Evolutionary conservation across 2,888 invertebrate genomes (phyloP).

Genomic region (Geotrupes spiniger): DNA sequence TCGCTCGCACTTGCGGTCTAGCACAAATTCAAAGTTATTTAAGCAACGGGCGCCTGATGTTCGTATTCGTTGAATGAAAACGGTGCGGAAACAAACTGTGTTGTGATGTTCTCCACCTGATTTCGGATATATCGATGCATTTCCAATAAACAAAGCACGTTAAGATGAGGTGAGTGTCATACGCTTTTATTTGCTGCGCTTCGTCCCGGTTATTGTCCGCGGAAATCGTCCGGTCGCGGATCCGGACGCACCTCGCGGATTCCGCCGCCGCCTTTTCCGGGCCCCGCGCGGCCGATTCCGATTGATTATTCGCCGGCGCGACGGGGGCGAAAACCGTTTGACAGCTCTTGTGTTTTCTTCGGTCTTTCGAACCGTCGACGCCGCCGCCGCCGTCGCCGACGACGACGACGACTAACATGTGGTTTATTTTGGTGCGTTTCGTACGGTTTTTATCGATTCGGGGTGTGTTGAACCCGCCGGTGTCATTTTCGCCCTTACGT

Average conservation of each 20-base stretch:
- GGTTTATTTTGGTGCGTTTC: constrained; percentile 15
- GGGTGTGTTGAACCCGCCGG: constrained; percentile 47
- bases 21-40: constrained; percentile 1
- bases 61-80: background rate
- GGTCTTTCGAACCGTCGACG: too few relatives aligned
- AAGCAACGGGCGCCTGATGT: background rate
- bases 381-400: too few relatives aligned
- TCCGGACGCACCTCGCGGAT: too few relatives aligned
- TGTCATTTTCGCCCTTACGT: constrained; percentile 30
- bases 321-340: background rate
- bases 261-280: too few relatives aligned
- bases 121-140: constrained; percentile 32
- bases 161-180: constrained; percentile 39
- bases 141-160: constrained; percentile 34
- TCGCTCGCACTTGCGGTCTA: constrained; percentile 21
- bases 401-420: too few relatives aligned
- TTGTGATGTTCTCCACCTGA: constrained; percentile 34
- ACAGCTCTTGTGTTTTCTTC: too few relatives aligned
- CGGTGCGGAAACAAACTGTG: constrained; percentile 3
- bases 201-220: too few relatives aligned
- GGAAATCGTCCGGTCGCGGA: too few relatives aligned
- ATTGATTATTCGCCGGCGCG: too few relatives aligned
- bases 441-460: constrained; percentile 45
- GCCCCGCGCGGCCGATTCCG: too few relatives aligned
- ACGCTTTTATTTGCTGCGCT: too few relatives aligned